Evolutionary conservation across 2,888 invertebrate genomes (phyloP).

Genomic region (Papilio gigon): DNA sequence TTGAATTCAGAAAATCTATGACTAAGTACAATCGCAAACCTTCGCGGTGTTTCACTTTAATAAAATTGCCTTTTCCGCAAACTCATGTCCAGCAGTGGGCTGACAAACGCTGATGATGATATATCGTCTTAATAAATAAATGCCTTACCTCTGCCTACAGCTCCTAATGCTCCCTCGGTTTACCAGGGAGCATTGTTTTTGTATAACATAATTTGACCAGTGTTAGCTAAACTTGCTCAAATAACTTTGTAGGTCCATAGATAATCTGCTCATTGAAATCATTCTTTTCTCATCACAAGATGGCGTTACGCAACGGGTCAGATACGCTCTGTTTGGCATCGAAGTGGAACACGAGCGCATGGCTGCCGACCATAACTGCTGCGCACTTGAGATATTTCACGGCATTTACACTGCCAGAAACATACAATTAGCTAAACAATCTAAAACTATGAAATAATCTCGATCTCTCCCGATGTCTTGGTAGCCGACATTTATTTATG

Average conservation of each 20-base stretch:
- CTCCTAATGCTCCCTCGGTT: too few relatives aligned
- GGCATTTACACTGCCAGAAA: conserved; percentile 8
- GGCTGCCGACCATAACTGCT: conserved; percentile 12
- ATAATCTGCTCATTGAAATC: background rate
- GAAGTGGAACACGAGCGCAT: conserved; percentile 54
- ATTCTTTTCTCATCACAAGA: conserved; percentile 15
- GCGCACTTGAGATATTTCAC: conserved; percentile 25
- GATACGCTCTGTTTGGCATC: conserved; percentile 58
- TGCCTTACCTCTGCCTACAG: too few relatives aligned
- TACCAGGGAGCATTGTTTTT: too few relatives aligned
- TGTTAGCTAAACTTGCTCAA: background rate
- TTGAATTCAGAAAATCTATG: background rate
- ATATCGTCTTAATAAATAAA: too few relatives aligned
- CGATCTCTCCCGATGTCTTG: background rate
- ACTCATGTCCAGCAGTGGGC: too few relatives aligned
- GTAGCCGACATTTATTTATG: too few relatives aligned
- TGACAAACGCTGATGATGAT: too few relatives aligned
- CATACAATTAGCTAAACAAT: conserved; percentile 1
- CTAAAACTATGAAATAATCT: background rate
- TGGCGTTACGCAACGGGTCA: conserved; percentile 65
- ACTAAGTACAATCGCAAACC: too few relatives aligned
- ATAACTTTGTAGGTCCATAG: too few relatives aligned
- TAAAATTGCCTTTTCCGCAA: too few relatives aligned
- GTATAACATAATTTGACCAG: too few relatives aligned
- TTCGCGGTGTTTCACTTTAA: too few relatives aligned